A percentile compares a stretch with the other conserved stretches of the same genome.
phyloP scores from a whole-genome alignment of 2,888 invertebrate genomes.

The Dione vanillae region DNA sequence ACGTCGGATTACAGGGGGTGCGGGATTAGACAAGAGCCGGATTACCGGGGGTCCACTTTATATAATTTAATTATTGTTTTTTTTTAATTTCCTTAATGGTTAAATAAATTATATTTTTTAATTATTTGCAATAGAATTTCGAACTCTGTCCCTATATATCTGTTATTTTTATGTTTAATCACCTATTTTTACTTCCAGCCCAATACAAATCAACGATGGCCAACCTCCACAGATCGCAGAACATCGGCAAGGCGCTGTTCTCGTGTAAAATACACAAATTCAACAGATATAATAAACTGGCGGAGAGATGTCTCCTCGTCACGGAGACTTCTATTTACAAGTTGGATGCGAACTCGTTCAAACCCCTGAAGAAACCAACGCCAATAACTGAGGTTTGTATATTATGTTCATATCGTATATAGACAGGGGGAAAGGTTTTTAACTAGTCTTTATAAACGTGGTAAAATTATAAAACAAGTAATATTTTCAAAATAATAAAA shows the following conservation, averaged over 20 bases:
- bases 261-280: conserved; percentile 89
- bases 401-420: background rate
- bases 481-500: too few species aligned
- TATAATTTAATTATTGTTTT: too few species aligned
- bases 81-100: background rate
- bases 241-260: conserved; percentile 81
- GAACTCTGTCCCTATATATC: too few species aligned
- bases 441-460: too few species aligned
- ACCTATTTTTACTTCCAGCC: conserved; percentile 54
- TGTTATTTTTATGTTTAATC: too few species aligned
- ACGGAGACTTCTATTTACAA: conserved; percentile 95
- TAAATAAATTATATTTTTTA: background rate
- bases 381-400: conserved; percentile 87
- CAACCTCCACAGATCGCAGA: conserved; percentile 64
- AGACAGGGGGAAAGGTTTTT: too few species aligned
- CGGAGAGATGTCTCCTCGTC: conserved; percentile 94
- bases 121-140: too few species aligned
- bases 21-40: too few species aligned
- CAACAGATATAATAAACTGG: conserved; percentile 88
- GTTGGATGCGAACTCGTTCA: conserved; percentile 93
- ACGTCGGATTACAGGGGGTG: too few species aligned
- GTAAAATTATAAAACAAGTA: too few species aligned
- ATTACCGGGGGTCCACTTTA: too few species aligned
- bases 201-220: conserved; percentile 63
- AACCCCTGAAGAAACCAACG: conserved; percentile 93